Conservation (phyloP, 2,797 vertebrate genomes). For the Rhinatrema bivittatum region DNA sequence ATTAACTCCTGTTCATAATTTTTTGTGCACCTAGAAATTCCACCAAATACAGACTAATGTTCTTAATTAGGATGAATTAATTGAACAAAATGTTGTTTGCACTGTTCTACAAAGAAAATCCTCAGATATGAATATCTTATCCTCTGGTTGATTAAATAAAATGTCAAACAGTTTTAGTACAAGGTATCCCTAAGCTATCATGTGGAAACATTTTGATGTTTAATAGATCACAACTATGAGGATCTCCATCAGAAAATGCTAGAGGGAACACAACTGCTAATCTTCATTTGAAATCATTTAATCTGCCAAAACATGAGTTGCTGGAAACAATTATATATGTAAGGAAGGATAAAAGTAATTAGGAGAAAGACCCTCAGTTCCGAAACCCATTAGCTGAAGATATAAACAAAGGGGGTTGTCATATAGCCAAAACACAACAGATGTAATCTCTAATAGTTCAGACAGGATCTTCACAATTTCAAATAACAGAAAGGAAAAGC, state of each 20-base stretch:
- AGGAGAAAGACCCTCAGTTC: constrained; percentile 20
- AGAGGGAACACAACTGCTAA: constrained; percentile 24
- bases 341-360: constrained; percentile 26
- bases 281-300: constrained; percentile 39
- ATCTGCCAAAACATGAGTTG: constrained; percentile 21
- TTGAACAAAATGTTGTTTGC: no score
- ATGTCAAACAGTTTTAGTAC: constrained; percentile 26
- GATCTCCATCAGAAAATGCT: constrained; percentile 26
- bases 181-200: constrained; percentile 18
- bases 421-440: not conserved
- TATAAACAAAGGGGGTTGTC: constrained; percentile 10
- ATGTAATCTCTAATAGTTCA: not conserved
- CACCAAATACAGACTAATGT: no score
- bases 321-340: constrained; percentile 31
- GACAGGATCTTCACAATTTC: no score
- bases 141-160: constrained; percentile 22
- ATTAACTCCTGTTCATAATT: no score
- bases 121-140: no score
- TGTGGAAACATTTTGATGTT: constrained; percentile 52
- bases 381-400: constrained; percentile 25
- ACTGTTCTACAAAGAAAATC: no score
- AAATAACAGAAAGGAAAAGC: no score
- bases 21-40: no score
- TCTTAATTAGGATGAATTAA: no score
- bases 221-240: constrained; percentile 33